Evolutionary conservation across 2,888 invertebrate species (phyloP).

Genomic region (Hymenopus coronatus): DNA sequence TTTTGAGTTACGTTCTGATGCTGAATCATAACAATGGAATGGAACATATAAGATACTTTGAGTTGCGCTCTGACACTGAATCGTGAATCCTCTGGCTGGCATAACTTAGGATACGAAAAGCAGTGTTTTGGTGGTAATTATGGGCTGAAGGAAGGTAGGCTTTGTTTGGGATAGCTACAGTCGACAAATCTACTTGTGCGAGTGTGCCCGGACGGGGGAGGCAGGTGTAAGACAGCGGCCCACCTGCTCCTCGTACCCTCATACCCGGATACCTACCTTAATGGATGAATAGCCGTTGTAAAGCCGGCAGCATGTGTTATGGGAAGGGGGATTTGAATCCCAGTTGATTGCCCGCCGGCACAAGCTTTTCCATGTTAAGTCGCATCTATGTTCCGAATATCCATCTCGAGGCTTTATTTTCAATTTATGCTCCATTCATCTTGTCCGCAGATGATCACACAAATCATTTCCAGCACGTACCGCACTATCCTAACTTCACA

Average conservation of each 20-base stretch:
- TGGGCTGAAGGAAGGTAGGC: too few relatives aligned
- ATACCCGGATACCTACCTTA: neutral
- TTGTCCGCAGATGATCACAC: neutral
- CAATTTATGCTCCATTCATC: neutral
- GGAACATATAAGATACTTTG: too few relatives aligned
- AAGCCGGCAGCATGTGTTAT: neutral
- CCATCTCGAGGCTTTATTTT: neutral
- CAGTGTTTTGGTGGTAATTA: too few relatives aligned
- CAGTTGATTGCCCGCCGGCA: neutral
- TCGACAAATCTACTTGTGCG: neutral
- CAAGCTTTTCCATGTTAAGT: neutral
- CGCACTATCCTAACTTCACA: neutral
- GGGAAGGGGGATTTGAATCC: neutral
- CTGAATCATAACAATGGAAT: too few relatives aligned
- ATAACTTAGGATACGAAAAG: too few relatives aligned
- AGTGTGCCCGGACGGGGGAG: neutral
- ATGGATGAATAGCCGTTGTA: neutral
- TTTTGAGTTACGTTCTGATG: too few relatives aligned
- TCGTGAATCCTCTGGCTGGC: too few relatives aligned
- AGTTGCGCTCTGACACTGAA: too few relatives aligned
- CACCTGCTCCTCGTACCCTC: neutral
- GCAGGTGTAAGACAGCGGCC: neutral
- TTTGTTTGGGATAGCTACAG: neutral
- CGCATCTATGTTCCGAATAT: neutral
- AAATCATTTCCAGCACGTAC: neutral